These are phyloP conservation scores for Romanogobio albipinnatus DNA, from an alignment of 2,113 vertebrate species.

Conservation along the genomic window DNA sequence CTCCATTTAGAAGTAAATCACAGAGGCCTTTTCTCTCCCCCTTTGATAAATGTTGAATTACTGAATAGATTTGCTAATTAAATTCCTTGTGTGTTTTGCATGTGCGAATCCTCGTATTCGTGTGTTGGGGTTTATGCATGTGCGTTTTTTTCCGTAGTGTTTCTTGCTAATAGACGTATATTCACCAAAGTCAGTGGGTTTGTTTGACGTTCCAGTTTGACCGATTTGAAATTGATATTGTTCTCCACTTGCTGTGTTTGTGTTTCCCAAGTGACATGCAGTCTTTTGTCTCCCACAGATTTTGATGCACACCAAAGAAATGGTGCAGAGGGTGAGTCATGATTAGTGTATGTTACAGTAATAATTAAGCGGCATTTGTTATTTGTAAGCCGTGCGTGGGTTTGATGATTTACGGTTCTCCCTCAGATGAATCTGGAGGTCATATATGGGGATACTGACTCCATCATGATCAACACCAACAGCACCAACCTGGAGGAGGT, in stretches of 20 bases:
- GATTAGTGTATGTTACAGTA: slow-evolving; percentile 35
- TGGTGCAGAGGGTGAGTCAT: slow-evolving; percentile 94
- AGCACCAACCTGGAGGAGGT: slow-evolving; percentile 92
- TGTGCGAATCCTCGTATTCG: slow-evolving; percentile 51
- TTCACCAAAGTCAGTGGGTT: slow-evolving; percentile 6
- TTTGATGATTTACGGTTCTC: slow-evolving; percentile 7
- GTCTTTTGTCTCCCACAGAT: slow-evolving; percentile 80
- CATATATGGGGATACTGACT: slow-evolving; percentile 98
- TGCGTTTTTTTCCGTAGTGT: slow-evolving; percentile 29
- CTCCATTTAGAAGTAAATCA: slow-evolving; percentile 93
- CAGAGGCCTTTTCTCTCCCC: slow-evolving; percentile 84
- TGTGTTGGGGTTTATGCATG: slow-evolving; percentile 19
- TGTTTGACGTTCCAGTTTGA: slow-evolving; percentile 29
- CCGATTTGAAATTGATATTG: slow-evolving; percentile 36
- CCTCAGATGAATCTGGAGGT: slow-evolving; percentile 97
- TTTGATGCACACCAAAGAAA: slow-evolving; percentile 97
- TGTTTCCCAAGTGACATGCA: slow-evolving; percentile 18
- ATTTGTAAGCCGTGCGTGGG: background rate
- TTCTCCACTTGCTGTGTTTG: background rate
- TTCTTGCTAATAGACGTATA: slow-evolving; percentile 37
- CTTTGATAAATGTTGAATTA: slow-evolving; percentile 89
- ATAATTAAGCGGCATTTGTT: slow-evolving; percentile 26
- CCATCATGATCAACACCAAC: slow-evolving; percentile 99
- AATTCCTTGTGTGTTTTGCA: slow-evolving; percentile 84
- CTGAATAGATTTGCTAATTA: slow-evolving; percentile 95